Conservation (phyloP, 2,113 vertebrate species). For the Calyptommatus sinebrachiatus region DNA sequence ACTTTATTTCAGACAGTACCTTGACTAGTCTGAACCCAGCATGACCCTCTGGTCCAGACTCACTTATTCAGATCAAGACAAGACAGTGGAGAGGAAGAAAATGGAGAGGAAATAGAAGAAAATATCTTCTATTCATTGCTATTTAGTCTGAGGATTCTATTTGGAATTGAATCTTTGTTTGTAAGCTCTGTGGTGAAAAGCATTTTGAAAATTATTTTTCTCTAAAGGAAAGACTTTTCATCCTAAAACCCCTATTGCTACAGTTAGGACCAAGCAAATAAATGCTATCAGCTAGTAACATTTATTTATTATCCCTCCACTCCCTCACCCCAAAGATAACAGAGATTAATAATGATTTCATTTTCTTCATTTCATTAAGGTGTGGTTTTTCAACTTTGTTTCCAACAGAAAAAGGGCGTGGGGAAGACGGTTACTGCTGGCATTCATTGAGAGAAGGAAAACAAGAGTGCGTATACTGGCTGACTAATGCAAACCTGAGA, state of each 20-base stretch:
- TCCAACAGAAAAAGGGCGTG: constrained; percentile 60
- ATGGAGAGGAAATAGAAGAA: no score
- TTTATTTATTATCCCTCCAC: neutral
- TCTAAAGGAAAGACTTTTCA: neutral
- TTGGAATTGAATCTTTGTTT: no score
- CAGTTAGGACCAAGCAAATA: neutral
- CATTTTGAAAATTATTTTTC: no score
- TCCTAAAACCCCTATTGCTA: constrained; percentile 9
- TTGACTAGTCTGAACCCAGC: no score
- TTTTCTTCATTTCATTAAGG: neutral
- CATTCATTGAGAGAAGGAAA: constrained; percentile 36
- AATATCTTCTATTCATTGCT: no score
- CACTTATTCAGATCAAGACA: no score
- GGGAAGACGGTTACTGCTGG: neutral
- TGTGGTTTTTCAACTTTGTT: constrained; percentile 31
- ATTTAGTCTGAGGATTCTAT: no score
- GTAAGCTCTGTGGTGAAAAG: no score
- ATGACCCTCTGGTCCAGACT: no score
- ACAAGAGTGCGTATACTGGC: constrained; percentile 39
- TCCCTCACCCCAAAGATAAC: neutral
- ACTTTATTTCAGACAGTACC: no score
- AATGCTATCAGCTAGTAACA: rapidly evolving
- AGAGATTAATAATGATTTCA: constrained; percentile 16
- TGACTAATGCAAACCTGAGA: constrained; percentile 57
- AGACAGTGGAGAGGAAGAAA: no score